Percentiles rank a stretch among this genome's conserved stretches.
Conservation (phyloP, 1,140 invertebrate species). For the Drosophila sulfurigaster region DNA sequence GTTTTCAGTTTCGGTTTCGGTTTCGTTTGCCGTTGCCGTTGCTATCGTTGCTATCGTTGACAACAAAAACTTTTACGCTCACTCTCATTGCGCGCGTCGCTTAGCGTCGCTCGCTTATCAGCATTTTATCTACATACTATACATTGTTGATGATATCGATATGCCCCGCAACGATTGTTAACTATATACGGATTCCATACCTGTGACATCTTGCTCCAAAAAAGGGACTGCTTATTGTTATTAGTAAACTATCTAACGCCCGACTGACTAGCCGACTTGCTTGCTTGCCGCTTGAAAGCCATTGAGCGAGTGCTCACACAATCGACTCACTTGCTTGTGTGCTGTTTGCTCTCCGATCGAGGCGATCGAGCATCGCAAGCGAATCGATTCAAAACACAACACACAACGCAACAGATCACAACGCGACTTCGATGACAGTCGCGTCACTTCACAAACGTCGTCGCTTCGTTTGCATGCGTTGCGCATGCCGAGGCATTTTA, state of each 20-base stretch:
- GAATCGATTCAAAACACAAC: constrained; percentile 30
- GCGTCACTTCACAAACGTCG: constrained; percentile 51
- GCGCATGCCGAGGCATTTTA: constrained; percentile 68
- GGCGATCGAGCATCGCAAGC: constrained; percentile 29
- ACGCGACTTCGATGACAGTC: constrained; percentile 9
- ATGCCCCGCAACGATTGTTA: constrained; percentile 4
- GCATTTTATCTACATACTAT: constrained; percentile 16
- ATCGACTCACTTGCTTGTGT: constrained; percentile 10
- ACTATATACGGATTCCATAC: constrained; percentile 46
- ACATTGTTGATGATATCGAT: constrained; percentile 3
- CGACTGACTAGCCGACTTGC: constrained; percentile 1
- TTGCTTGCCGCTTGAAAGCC: constrained; percentile 59
- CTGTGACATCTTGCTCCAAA: constrained; percentile 59
- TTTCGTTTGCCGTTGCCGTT: constrained; percentile 6
- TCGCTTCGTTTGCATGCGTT: constrained; percentile 60
- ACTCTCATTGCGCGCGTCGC: constrained; percentile 50
- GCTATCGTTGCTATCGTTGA: constrained; percentile 33
- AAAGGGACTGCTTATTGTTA: background rate
- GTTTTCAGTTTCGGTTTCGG: constrained; percentile 15
- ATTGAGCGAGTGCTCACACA: constrained; percentile 58
- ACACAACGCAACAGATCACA: constrained; percentile 13
- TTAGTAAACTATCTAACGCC: constrained; percentile 2
- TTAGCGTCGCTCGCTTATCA: constrained; percentile 32
- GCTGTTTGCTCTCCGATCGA: constrained; percentile 39
- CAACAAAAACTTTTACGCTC: constrained; percentile 60